Base-by-base conservation (phyloP, 2,888 invertebrate genomes). In the Spodoptera exigua region DNA sequence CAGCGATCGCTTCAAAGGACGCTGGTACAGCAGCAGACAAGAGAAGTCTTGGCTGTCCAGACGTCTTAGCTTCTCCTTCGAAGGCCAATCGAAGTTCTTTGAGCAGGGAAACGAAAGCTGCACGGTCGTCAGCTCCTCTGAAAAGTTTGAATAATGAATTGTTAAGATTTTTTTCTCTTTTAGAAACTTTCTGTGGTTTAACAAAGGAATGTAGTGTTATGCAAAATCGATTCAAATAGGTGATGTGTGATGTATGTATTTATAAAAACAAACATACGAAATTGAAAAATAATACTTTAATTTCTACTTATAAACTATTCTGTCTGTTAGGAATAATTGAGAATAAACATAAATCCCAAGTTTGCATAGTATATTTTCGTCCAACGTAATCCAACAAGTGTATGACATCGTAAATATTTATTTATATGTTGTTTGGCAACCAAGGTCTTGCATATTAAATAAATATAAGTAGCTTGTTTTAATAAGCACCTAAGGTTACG, bases 1-100 rank as follows among this genome's bases (percentile, higher is more conserved):
- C 98, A 57, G 98, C 98, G 45, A 98, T 98, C 0, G 98, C 98
- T 92, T 98, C 98, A 70, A 98, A 98, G 17, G 98, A 98, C 0
- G 98, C 98, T 3, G 98, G 98, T 0, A 98, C 98, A 0, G 98
- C 98, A 2, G 98, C 98, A 0, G 98, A 97, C 3, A 98, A 93
- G 14, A 98, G 88, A 0, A 98, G 95, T 60, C 96, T 94, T 0
- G 98, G 97, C 81, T 97, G 96, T 2, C 97, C 97, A 0, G 98
- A 97, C 5, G 96, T 96, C 84, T 98, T 98, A 0, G 98, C 97
- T 94, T 98, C 98, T 3, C 98, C 98, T 89, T 98, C 98, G 79
- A 98, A 98, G 0, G 98, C 98, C 14, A 98, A 93, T 36, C 98
- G 95, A n/a, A 99, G 93, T 88, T 98, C 98, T 82, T 97, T 97